These are phyloP conservation scores for Pelodytes ibericus DNA, from an alignment of 2,797 vertebrate genomes.

Conservation along the genomic window DNA sequence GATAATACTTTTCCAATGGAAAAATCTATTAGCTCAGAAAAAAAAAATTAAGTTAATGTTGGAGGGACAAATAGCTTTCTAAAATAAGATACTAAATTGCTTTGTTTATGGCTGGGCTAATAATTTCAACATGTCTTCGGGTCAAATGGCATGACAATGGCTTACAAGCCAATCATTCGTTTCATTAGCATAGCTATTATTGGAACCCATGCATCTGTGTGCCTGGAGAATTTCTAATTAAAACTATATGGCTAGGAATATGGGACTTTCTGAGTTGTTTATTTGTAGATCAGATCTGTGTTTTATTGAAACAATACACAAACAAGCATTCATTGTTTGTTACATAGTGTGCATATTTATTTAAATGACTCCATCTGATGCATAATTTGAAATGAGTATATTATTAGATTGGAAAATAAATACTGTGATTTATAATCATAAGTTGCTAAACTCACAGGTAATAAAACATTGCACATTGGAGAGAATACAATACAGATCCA, in stretches of 20 bases:
- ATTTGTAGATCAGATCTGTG: neutral
- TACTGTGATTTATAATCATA: no score
- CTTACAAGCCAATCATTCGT: neutral
- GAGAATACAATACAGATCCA: no score
- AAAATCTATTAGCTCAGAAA: conserved; percentile 18
- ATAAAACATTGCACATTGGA: no score
- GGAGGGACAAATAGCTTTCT: neutral
- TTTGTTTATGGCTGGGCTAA: neutral
- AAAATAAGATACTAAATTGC: conserved; percentile 14
- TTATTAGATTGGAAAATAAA: no score
- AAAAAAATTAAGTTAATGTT: conserved; percentile 14
- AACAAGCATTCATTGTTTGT: no score
- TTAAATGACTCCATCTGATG: no score
- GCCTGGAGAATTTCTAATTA: neutral
- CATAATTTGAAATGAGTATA: no score
- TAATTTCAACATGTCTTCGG: neutral
- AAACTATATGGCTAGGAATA: neutral
- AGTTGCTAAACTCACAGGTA: no score
- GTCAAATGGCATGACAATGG: neutral
- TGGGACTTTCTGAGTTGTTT: neutral
- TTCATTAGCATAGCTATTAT: no score
- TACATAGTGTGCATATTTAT: no score
- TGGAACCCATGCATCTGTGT: no score
- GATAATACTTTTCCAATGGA: neutral
- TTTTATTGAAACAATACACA: no score